Evolutionary conservation across 1,140 invertebrate genomes (phyloP).

Genomic region (Sycophaga agraensis): DNA sequence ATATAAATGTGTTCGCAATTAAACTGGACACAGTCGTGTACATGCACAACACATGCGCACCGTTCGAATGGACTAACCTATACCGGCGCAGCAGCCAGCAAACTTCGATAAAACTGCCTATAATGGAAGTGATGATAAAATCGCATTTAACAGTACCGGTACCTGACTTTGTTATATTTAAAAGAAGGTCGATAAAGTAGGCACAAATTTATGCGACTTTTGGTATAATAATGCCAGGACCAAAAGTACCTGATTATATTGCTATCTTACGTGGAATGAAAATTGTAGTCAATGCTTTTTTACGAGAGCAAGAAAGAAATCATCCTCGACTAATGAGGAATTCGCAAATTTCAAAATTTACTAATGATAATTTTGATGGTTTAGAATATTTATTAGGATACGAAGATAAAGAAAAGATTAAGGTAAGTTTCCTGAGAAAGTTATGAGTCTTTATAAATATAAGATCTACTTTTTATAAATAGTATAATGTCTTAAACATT

Average conservation of each 20-base stretch:
- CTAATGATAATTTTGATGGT: slow-evolving; percentile 38
- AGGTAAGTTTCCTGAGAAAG: slow-evolving; percentile 55
- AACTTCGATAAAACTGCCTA: too few species aligned
- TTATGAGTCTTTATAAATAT: too few species aligned
- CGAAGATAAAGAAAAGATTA: slow-evolving; percentile 52
- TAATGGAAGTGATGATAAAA: too few species aligned
- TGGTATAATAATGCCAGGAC: slow-evolving; percentile 41
- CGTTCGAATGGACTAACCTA: too few species aligned
- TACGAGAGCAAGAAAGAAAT: slow-evolving; percentile 45
- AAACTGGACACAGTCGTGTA: too few species aligned
- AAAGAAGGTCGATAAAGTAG: background rate
- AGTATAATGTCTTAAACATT: too few species aligned
- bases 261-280: slow-evolving; percentile 47
- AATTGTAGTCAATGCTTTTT: slow-evolving; percentile 41
- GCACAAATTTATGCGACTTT: background rate
- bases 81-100: too few species aligned
- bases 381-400: slow-evolving; percentile 39
- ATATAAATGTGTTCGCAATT: too few species aligned
- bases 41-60: too few species aligned
- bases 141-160: too few species aligned
- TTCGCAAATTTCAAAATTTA: slow-evolving; percentile 39
- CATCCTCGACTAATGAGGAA: slow-evolving; percentile 40
- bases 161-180: background rate
- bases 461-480: too few species aligned
- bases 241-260: slow-evolving; percentile 45